phyloP scores from a whole-genome alignment of 2,888 invertebrate species.

The Raillietiella orientalis region DNA sequence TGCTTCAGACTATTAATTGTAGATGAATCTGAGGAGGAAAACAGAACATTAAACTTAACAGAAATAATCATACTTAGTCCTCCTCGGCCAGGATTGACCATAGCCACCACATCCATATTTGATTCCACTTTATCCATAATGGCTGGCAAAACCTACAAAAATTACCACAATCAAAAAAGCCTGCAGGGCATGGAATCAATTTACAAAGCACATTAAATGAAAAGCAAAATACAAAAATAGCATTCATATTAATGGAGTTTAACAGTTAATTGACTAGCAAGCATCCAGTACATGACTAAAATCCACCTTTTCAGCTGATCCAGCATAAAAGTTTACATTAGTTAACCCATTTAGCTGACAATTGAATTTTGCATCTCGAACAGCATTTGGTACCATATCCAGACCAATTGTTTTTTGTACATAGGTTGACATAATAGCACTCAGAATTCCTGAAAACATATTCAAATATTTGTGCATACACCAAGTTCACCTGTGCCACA shows the following conservation, averaged over 20 bases:
- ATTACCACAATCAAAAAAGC: too few species aligned
- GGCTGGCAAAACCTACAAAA: too few species aligned
- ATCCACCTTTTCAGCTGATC: constrained; percentile 66
- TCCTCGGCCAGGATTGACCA: constrained; percentile 86
- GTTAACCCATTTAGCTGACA: constrained; percentile 28
- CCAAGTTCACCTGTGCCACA: constrained; percentile 94
- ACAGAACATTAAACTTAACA: not conserved
- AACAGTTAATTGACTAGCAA: too few species aligned
- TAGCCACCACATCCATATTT: constrained; percentile 28
- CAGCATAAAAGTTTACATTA: constrained; percentile 62
- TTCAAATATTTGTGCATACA: too few species aligned
- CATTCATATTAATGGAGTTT: too few species aligned
- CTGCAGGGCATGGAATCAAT: too few species aligned
- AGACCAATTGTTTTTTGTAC: too few species aligned
- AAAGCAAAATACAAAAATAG: too few species aligned
- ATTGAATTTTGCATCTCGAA: constrained; percentile 67
- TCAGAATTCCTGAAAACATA: too few species aligned
- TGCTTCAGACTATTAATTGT: constrained; percentile 45
- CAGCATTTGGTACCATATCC: constrained; percentile 52
- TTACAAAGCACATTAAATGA: too few species aligned
- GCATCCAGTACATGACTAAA: too few species aligned
- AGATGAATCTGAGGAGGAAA: constrained; percentile 26
- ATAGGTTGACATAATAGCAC: too few species aligned
- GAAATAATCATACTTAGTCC: constrained; percentile 54
- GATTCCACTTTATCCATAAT: constrained; percentile 20